phyloP scores from a whole-genome alignment of 1,140 invertebrate genomes.

The Steinernema feltiae region DNA sequence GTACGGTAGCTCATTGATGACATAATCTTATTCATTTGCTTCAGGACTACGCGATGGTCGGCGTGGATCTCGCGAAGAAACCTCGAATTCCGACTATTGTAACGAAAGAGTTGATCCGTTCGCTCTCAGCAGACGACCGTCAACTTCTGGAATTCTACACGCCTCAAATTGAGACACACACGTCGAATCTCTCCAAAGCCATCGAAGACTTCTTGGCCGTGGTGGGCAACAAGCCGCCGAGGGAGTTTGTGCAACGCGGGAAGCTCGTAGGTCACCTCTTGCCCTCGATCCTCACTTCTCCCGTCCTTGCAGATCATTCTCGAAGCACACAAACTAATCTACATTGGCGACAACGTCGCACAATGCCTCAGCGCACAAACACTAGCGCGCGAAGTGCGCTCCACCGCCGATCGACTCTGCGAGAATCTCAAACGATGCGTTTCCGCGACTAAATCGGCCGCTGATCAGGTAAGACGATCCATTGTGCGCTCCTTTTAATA shows the following conservation, averaged over 20 bases:
- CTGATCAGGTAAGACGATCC: constrained; percentile 54
- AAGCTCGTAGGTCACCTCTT: constrained; percentile 71
- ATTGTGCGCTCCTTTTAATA: constrained; percentile 8
- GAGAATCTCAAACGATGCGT: constrained; percentile 77
- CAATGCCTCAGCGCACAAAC: constrained; percentile 67
- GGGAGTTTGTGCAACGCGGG: constrained; percentile 81
- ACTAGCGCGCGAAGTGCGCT: constrained; percentile 68
- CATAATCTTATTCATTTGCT: neutral
- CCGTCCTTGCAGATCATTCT: constrained; percentile 62
- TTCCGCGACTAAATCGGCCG: constrained; percentile 78
- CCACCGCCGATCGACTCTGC: constrained; percentile 75
- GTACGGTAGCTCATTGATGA: neutral
- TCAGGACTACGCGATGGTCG: constrained; percentile 21
- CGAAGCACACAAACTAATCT: constrained; percentile 81
- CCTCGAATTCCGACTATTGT: constrained; percentile 43
- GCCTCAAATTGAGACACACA: constrained; percentile 74
- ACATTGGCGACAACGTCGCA: constrained; percentile 85
- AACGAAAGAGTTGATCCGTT: neutral
- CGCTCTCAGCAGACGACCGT: constrained; percentile 68
- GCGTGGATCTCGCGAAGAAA: constrained; percentile 61
- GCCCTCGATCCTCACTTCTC: neutral
- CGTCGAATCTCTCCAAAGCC: constrained; percentile 74
- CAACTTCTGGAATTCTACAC: constrained; percentile 79
- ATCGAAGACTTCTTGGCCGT: constrained; percentile 84
- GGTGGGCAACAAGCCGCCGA: constrained; percentile 82